Evolutionary conservation across 2,113 vertebrate genomes (phyloP), one percentile per base, ranked within the genome.

Genomic region (Gallinago undulata): DNA sequence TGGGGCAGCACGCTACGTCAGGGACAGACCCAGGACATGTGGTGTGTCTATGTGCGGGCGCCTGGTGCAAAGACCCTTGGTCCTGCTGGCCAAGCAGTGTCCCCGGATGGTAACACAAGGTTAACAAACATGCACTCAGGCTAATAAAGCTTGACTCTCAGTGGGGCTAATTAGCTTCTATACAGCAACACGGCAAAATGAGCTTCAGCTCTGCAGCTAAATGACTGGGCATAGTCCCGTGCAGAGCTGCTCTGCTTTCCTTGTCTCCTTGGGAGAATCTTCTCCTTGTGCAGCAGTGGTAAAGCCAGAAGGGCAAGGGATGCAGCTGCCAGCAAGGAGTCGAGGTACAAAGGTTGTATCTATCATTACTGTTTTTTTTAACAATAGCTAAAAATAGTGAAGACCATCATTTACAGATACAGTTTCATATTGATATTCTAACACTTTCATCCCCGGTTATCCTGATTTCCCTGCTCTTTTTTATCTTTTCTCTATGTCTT

Each of bases 141-240:
- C 79, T 97, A 93, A 95, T 93, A 94, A 92, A 94, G 89, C 95
- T 69, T 93, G 86, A 67, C 76, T 94, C 89, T 94, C 93, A 59
- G 3, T 93, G 94, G 94, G 95, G 76, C 93, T 96, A 94, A 93
- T 97, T 95, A 95, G 50, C 47, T 94, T 39, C 31, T 63, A 3
- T 43, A 50, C 55, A 77, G 83, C 14, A 86, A 43, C 31, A 22
- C 7, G 1, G 75, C 85, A 94, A 88, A 94, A 77, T 88, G 94
- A 96, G 37, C 69, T 64, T 73, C 86, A 89, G 90, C 55, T 96
- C 92, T 93, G 86, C 83, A 88, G 73, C 72, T 80, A 25, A 59
- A 41, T 77, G 84, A 37, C 28, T 24, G 80, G 59, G 56, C 73
- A 67, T 10, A 57, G 50, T 74, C 87, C 84, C 55, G 64, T 91